Percentiles rank a stretch among this genome's conserved stretches.
Conservation (phyloP, 2,888 invertebrate genomes). For the Dryobotodes eremita region DNA sequence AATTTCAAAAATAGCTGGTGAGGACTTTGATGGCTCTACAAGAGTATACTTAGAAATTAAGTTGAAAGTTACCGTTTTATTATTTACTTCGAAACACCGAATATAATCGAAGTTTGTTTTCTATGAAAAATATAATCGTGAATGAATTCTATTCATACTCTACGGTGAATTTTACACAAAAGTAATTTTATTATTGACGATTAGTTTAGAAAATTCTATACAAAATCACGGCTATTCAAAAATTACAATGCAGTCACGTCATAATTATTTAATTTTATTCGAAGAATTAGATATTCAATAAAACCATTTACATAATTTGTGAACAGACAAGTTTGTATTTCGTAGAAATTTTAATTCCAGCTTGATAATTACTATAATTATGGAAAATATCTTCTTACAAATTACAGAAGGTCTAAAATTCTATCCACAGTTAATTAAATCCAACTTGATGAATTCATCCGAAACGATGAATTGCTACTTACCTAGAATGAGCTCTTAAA, state of each 20-base stretch:
- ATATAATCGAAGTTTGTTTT: conserved; percentile 7
- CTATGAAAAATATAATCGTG: background rate
- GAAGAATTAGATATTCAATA: conserved; percentile 11
- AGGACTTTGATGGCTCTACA: conserved; percentile 41
- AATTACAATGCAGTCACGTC: conserved; percentile 1
- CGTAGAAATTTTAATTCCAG: conserved; percentile 9
- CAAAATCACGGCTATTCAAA: conserved; percentile 22
- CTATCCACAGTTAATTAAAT: conserved; percentile 30
- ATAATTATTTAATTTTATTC: conserved; percentile 10
- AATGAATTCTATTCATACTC: conserved; percentile 5
- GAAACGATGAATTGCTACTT: conserved; percentile 25
- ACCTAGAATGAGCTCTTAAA: conserved; percentile 7
- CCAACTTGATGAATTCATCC: conserved; percentile 37
- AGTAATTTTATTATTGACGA: conserved; percentile 2
- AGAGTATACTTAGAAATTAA: conserved; percentile 48
- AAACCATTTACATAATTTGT: conserved; percentile 7
- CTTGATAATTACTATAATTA: conserved; percentile 26
- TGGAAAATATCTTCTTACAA: conserved; percentile 31
- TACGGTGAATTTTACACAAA: conserved; percentile 1
- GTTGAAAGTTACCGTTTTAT: conserved; percentile 44
- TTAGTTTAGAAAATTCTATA: conserved; percentile 18
- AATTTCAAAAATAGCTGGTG: conserved; percentile 43
- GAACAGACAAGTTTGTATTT: background rate
- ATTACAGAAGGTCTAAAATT: conserved; percentile 22
- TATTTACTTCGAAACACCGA: conserved; percentile 28